phyloP scores from a whole-genome alignment of 2,888 invertebrate genomes.

The Ophonus ardosiacus region DNA sequence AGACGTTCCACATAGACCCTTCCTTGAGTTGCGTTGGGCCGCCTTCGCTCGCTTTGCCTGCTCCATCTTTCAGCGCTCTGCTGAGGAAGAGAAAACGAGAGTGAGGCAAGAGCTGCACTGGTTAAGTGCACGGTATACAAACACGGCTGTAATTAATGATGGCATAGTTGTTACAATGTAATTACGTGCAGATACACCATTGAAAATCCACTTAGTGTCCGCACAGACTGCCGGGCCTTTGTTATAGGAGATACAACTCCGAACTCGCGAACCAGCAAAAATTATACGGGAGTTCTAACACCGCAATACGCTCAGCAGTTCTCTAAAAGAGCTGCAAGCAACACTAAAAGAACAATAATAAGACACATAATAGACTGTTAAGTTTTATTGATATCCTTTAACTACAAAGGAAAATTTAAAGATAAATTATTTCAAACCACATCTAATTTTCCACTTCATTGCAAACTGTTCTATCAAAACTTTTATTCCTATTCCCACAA shows the following conservation, averaged over 20 bases:
- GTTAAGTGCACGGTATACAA: slow-evolving; percentile 64
- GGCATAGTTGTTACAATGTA: slow-evolving; percentile 69
- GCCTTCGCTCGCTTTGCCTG: too few relatives aligned
- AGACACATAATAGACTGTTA: too few relatives aligned
- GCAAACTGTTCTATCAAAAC: too few relatives aligned
- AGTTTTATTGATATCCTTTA: too few relatives aligned
- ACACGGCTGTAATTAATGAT: slow-evolving; percentile 67
- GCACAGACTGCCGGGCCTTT: slow-evolving; percentile 31
- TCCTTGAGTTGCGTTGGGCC: not conserved
- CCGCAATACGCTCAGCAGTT: too few relatives aligned
- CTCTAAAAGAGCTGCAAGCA: too few relatives aligned
- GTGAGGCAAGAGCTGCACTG: slow-evolving; percentile 29
- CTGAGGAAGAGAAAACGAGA: slow-evolving; percentile 40
- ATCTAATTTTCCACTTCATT: too few relatives aligned
- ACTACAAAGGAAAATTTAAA: too few relatives aligned
- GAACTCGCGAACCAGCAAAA: not conserved
- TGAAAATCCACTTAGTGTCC: slow-evolving; percentile 68
- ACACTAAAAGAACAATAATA: too few relatives aligned
- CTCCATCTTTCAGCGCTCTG: slow-evolving; percentile 18
- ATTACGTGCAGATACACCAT: slow-evolving; percentile 69
- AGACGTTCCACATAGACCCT: slow-evolving; percentile 51
- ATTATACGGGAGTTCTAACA: not conserved
- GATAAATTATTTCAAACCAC: too few relatives aligned
- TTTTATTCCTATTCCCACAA: too few relatives aligned
- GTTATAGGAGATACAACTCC: not conserved